Base-by-base conservation (phyloP, 2,113 vertebrate species). In the Alosa alosa region DNA sequence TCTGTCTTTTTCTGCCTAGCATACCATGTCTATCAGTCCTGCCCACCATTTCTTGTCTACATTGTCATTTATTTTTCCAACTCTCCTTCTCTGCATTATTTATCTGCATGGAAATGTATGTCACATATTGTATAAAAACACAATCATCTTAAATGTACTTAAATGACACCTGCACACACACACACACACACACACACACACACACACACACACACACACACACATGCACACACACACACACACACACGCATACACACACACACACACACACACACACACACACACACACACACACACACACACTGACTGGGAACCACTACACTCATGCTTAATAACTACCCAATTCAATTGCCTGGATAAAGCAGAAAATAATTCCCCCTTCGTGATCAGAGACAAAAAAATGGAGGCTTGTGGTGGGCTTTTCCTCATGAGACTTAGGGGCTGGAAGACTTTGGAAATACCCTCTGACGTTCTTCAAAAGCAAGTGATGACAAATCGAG, bases 401-500 rank as follows among this genome's bases (percentile, higher is more conserved):
- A 9, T 64, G 60, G 60, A 64, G 8, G 60, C 4, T 22, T 7
- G 60, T n/a, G 60, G n/a, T 64, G 60, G n/a, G 25, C 10, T 72
- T 72, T 5, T 36, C 25, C 36, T 78, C 25, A 36, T 78, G 72
- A 36, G 72, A 31, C 31, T 78, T 39, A 10, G 13, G 68, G 15
- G 68, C 68, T 39, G 68, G 31, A 39, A 78, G 31, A 15, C 31
- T 78, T 44, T 41, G 72, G 72, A 78, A 78, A 78, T 78, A 78
- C 72, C 72, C 72, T 78, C 13, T 2, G 0, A 31, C 13, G 4
- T 17, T 78, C 72, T 17, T 78, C 36, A 78, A 39, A 78, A 39
- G 25, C 31, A 39, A 78, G 31, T 11, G 13, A 78, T 60, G 83
- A 83, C 85, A 81, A 92, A 89, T 91, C 64, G 86, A 91, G 91